phyloP scores from a whole-genome alignment of 2,797 vertebrate species.

The Muscicapa comitata region DNA sequence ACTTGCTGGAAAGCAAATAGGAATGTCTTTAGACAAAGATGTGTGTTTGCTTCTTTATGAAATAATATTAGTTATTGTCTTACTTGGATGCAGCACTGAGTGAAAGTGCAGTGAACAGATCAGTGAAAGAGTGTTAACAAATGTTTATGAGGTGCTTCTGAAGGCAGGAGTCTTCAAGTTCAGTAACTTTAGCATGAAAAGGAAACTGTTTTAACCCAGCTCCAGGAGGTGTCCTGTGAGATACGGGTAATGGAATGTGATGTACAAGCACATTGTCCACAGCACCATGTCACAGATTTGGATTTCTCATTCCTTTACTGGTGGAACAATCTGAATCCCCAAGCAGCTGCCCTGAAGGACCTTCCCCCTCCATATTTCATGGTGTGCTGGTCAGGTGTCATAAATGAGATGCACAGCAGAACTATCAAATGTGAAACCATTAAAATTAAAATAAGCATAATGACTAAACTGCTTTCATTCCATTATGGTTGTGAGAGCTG shows the following conservation, averaged over 20 bases:
- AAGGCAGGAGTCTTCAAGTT: background rate
- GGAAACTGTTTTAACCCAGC: background rate
- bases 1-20: background rate
- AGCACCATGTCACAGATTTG: background rate
- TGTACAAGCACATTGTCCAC: background rate
- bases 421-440: background rate
- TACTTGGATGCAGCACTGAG: background rate
- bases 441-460: background rate
- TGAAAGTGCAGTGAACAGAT: background rate
- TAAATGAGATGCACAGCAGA: background rate
- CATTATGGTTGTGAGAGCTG: background rate
- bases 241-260: background rate
- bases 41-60: background rate
- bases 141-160: background rate
- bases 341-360: background rate
- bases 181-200: background rate
- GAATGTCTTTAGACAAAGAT: background rate
- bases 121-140: background rate
- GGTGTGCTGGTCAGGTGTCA: background rate
- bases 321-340: background rate
- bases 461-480: background rate
- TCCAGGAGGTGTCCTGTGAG: background rate
- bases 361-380: background rate
- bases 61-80: background rate
- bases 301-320: background rate